Conservation (phyloP, 1,140 invertebrate species). For the Nebria ingens region DNA sequence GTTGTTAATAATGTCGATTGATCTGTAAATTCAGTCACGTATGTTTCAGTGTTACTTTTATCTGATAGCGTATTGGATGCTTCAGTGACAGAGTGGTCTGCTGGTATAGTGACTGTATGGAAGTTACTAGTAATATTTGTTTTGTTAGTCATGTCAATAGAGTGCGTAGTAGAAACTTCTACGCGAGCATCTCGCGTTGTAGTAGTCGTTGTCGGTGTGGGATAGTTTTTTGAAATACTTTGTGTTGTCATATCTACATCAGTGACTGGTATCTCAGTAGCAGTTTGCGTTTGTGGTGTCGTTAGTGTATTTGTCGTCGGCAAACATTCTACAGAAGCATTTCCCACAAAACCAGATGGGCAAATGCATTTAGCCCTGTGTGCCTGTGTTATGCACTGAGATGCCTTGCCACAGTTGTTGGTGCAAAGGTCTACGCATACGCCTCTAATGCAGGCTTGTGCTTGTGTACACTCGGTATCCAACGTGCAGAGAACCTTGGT, state of each 20-base stretch:
- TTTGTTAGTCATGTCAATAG: background rate
- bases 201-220: background rate
- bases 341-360: constrained; percentile 27
- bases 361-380: constrained; percentile 45
- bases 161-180: background rate
- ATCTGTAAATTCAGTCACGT: too few species aligned
- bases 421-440: constrained; percentile 56
- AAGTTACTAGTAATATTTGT: background rate
- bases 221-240: background rate
- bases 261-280: constrained; percentile 6
- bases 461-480: constrained; percentile 54
- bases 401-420: constrained; percentile 43
- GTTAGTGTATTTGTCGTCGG: constrained; percentile 15
- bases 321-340: constrained; percentile 32
- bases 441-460: constrained; percentile 50
- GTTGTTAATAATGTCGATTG: background rate
- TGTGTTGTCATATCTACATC: background rate
- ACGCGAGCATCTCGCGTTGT: background rate
- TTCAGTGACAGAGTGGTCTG: background rate
- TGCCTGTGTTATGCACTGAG: constrained; percentile 44
- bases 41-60: too few species aligned
- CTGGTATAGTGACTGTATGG: background rate
- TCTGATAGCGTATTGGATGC: too few species aligned
- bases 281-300: constrained; percentile 13
- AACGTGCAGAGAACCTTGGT: constrained; percentile 42